Evolutionary conservation across 2,888 invertebrate species (phyloP), one percentile per base, ranked within the genome.

Genomic region (Acleris sparsana): DNA sequence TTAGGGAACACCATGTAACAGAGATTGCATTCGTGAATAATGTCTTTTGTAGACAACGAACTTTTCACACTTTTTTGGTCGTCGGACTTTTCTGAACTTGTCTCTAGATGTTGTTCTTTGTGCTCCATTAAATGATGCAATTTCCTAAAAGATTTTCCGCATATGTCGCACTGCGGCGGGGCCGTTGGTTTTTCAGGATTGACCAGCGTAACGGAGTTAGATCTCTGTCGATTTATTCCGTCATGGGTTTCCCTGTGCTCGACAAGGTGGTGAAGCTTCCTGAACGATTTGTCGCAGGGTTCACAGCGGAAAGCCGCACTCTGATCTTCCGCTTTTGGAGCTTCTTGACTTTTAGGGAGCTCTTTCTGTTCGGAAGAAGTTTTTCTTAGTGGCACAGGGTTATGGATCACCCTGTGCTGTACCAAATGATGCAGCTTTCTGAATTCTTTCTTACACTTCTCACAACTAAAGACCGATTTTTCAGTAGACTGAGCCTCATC

Each of bases 1-100:
- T 93, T 93, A 11, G 93, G 93, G 73, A 93, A 93, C 2, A 93
- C 93, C 93, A 93, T 93, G 70, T 93, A 93, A 72, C 93, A 93
- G 17, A 91, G 83, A 44, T 92, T 85, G 73, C 93, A 93, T 76
- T 93, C 93, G 58, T 93, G 93, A 73, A 93, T 93, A 58, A 93
- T 93, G 65, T 93, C 93, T 76, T 83, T 91, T 16, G 93, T 88
- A 2, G 91, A 90, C 33, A 92, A 72, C 0, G 86, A 80, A 72
- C 89, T 90, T 66, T 90, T 87, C 1, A 86, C 85, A 73, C 88
- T 89, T 73, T 89, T 92, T 29, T 66, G 66, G 63, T 90, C 90
- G 64, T 92, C 91, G 0, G 89, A 88, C 72, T 90, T 92, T 70
- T 92, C 92, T 0, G 88, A 87, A 71, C 84, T 82, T 0, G 87